phyloP scores from a whole-genome alignment of 2,113 vertebrate genomes.

The Seriola dumerili region DNA sequence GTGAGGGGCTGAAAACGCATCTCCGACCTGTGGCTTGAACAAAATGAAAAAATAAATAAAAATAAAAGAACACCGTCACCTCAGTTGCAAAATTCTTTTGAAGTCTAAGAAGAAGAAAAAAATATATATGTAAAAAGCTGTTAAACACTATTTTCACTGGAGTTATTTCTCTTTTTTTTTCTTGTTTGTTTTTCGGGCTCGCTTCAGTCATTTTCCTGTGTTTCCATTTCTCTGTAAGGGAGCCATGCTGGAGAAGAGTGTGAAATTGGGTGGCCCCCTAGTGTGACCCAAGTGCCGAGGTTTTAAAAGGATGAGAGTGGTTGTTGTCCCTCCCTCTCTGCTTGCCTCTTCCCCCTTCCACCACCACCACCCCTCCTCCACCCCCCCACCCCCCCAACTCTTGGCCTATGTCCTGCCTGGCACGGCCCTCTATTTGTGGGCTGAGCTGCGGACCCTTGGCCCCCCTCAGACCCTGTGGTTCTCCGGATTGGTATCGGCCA shows the following conservation, averaged over 20 bases:
- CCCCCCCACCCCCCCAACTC: not conserved
- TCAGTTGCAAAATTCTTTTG: slow-evolving; percentile 44
- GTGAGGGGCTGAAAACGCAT: slow-evolving; percentile 32
- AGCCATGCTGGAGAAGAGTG: slow-evolving; percentile 37
- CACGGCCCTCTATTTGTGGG: slow-evolving; percentile 55
- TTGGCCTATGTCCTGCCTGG: slow-evolving; percentile 70
- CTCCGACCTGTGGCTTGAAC: slow-evolving; percentile 62
- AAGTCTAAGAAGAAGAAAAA: slow-evolving; percentile 16
- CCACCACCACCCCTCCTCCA: not conserved
- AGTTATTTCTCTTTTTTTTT: not conserved
- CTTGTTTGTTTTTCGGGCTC: slow-evolving; percentile 37
- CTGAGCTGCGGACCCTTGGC: slow-evolving; percentile 56
- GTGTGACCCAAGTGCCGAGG: slow-evolving; percentile 66
- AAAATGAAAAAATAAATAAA: not conserved
- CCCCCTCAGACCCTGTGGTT: slow-evolving; percentile 48
- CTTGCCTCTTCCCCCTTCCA: not conserved
- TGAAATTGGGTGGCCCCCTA: slow-evolving; percentile 72
- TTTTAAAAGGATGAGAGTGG: slow-evolving; percentile 67
- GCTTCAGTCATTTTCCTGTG: slow-evolving; percentile 43
- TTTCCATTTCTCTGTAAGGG: slow-evolving; percentile 45
- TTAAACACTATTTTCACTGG: slow-evolving; percentile 6
- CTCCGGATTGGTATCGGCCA: slow-evolving; percentile 65
- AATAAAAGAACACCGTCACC: slow-evolving; percentile 27
- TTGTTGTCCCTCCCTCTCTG: slow-evolving; percentile 40
- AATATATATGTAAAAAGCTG: not conserved